These are phyloP conservation scores for Rhizoglyphus robini DNA, from an alignment of 1,140 invertebrate species.

Conservation along the genomic window DNA sequence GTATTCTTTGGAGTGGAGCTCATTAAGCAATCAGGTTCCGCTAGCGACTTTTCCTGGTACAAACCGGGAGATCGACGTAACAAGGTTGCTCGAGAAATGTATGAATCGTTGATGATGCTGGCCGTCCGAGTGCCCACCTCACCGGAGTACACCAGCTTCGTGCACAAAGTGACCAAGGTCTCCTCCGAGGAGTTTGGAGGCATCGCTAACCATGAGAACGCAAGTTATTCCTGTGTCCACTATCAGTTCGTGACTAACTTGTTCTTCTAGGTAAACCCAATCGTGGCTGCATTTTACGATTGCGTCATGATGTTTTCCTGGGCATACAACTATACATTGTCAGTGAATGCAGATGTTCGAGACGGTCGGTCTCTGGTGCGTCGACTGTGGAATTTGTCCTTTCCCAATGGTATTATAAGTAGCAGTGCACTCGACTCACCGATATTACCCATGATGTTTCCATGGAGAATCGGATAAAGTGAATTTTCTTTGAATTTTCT, in stretches of 20 bases:
- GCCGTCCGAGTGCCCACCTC: slow-evolving; percentile 16
- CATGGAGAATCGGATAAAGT: not conserved
- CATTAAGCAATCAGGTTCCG: not conserved
- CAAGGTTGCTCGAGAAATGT: slow-evolving; percentile 23
- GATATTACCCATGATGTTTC: not conserved
- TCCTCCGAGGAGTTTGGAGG: slow-evolving; percentile 17
- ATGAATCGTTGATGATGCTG: slow-evolving; percentile 23
- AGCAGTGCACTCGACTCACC: not conserved
- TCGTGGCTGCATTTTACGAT: slow-evolving; percentile 86
- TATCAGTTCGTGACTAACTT: not conserved
- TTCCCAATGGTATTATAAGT: slow-evolving; percentile 30
- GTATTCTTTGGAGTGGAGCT: slow-evolving; percentile 22
- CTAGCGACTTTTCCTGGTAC: slow-evolving; percentile 21
- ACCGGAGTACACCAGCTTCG: slow-evolving; percentile 20
- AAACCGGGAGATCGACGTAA: slow-evolving; percentile 20
- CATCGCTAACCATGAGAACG: not conserved
- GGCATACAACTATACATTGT: slow-evolving; percentile 73
- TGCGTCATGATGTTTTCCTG: slow-evolving; percentile 78
- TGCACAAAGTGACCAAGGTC: slow-evolving; percentile 11
- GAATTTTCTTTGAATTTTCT: slow-evolving; percentile 3
- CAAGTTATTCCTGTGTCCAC: not conserved
- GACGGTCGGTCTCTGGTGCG: slow-evolving; percentile 47
- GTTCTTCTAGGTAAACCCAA: slow-evolving; percentile 34
- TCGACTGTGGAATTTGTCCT: slow-evolving; percentile 78
- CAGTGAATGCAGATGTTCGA: slow-evolving; percentile 46